Base-by-base conservation (phyloP, 2,113 vertebrate species). In the Ranitomeya imitator region DNA sequence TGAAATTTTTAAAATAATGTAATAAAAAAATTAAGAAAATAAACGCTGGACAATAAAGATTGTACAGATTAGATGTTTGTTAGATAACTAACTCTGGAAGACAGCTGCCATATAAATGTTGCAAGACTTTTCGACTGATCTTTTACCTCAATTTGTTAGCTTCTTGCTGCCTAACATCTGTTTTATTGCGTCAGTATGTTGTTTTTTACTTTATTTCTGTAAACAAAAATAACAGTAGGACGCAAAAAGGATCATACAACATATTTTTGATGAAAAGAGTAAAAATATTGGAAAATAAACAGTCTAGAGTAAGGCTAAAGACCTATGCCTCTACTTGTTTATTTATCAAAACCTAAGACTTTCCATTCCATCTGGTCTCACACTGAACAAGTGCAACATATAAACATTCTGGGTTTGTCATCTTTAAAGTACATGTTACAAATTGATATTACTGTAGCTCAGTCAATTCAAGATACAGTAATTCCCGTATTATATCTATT, bases 111-210 rank as follows among this genome's bases (percentile, higher is more conserved):
- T 54, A 13, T n/a, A 84, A 83, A 71, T 71, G 63, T 83, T 67
- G 81, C 61, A 83, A 83, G 13, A 69, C 15, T 84, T 69, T 69
- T 5, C 81, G 6, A 54, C 10, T 55, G 82, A 65, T 84, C 82
- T 71, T 69, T 55, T 54, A 71, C 82, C 63, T 69, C 82, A 69
- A 23, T 71, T 84, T 84, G 82, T n/a, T 69, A 84, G 82, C 63
- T n/a, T 84, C 82, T 84, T 84, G 82, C 63, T 84, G 82, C n/a
- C 65, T 84, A 52, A 71, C 82, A 84, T 84, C 82, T 84, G 82
- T 26, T 84, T 23, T 54, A 54, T 23, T 84, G 60, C 63, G 63
- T 84, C 37, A 83, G 21, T 54, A 54, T 69, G 45, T 69, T 83
- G 79, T 69, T 83, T 83, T 65, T 82, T 1, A 21, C n/a, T 82